Percentiles rank a stretch among this genome's conserved stretches.
Evolutionary conservation across 1,140 invertebrate species (phyloP).

Genomic region (Drosophila busckii): DNA sequence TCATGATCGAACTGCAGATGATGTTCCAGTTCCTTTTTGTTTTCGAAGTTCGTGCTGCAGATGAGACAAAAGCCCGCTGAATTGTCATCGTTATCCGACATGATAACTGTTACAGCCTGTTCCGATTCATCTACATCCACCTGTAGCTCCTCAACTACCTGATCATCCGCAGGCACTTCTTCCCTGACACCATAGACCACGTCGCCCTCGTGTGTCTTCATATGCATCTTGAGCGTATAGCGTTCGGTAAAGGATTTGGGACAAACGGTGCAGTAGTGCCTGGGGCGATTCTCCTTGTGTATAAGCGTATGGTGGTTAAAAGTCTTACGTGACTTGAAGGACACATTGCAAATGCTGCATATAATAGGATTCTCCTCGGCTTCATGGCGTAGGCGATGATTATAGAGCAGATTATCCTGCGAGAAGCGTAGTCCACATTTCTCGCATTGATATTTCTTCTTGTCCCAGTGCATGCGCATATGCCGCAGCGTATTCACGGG

Average conservation of each 20-base stretch:
- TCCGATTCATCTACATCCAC: constrained; percentile 67
- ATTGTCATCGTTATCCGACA: constrained; percentile 58
- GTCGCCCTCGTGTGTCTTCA: constrained; percentile 67
- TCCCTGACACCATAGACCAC: constrained; percentile 56
- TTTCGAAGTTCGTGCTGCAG: constrained; percentile 60
- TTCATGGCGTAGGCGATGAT: constrained; percentile 66
- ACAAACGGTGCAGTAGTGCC: constrained; percentile 64
- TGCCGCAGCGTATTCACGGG: constrained; percentile 70
- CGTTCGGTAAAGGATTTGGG: constrained; percentile 72
- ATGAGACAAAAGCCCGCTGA: constrained; percentile 57
- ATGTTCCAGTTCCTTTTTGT: constrained; percentile 60
- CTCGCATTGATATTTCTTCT: constrained; percentile 75
- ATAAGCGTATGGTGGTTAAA: constrained; percentile 72
- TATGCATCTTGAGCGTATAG: constrained; percentile 76
- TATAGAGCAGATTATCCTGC: constrained; percentile 66
- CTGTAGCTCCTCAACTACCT: constrained; percentile 61
- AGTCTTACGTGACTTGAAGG: constrained; percentile 70
- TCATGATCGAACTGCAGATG: constrained; percentile 69
- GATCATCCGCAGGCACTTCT: constrained; percentile 49
- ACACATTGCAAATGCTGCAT: constrained; percentile 72
- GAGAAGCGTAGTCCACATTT: constrained; percentile 71
- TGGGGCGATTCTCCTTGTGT: constrained; percentile 67
- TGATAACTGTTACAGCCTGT: constrained; percentile 61
- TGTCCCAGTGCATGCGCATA: constrained; percentile 77
- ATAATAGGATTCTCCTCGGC: constrained; percentile 74